phyloP scores from a whole-genome alignment of 2,797 vertebrate species.

The Periophthalmus magnuspinnatus region DNA sequence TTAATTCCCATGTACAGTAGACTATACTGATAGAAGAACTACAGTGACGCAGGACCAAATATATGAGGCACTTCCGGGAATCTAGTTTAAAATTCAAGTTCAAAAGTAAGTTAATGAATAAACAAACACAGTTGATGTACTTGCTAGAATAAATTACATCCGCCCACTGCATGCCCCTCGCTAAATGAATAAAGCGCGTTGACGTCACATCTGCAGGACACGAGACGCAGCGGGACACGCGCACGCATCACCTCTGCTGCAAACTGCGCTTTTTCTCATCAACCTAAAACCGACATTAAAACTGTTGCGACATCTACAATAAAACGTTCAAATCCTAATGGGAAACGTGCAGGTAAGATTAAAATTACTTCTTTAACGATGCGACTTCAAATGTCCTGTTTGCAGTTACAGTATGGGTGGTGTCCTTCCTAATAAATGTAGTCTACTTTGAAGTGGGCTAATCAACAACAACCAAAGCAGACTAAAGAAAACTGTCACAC shows the following conservation, averaged over 20 bases:
- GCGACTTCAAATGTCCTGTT: background rate
- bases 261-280: background rate
- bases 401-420: constrained; percentile 7
- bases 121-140: background rate
- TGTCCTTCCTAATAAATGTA: background rate
- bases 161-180: background rate
- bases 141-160: background rate
- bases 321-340: constrained; percentile 45
- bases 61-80: background rate
- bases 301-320: background rate
- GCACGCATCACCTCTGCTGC: constrained; percentile 17
- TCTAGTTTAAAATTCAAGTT: background rate
- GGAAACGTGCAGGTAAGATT: constrained; percentile 77
- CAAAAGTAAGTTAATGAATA: background rate
- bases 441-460: background rate
- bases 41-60: background rate
- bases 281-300: background rate
- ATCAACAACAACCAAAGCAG: background rate
- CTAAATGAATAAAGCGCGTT: constrained; percentile 19
- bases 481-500: background rate
- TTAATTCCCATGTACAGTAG: background rate
- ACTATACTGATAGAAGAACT: background rate
- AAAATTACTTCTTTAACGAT: background rate
- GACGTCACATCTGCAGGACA: constrained; percentile 59
- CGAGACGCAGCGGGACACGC: constrained; percentile 31